Conservation (phyloP, 1,140 invertebrate genomes). For the Ceratina calcarata region DNA sequence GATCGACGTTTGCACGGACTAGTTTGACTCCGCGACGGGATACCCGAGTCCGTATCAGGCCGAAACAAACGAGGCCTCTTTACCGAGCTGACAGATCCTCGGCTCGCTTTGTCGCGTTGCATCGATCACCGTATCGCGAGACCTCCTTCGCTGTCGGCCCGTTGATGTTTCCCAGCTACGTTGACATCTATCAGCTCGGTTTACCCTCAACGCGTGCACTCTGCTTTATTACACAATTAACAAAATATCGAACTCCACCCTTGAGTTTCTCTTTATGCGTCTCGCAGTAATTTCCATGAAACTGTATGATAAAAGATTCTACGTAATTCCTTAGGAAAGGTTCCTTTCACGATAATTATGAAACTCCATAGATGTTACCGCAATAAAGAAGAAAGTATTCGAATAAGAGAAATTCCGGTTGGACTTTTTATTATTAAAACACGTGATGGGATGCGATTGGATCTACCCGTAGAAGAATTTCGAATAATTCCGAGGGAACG, state of each 20-base stretch:
- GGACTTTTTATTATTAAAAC: slow-evolving; percentile 17
- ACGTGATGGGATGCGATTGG: slow-evolving; percentile 14
- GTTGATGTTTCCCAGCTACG: neutral
- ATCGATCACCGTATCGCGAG: neutral
- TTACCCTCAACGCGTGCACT: too few species aligned
- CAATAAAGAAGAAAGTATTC: neutral
- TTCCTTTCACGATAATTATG: too few species aligned
- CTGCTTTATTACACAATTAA: too few species aligned
- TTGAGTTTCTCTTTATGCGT: too few species aligned
- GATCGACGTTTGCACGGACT: neutral
- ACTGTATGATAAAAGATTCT: too few species aligned
- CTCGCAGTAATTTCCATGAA: neutral
- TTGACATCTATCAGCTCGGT: neutral
- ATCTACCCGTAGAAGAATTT: slow-evolving; percentile 16
- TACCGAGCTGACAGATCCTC: neutral
- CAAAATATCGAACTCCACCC: too few species aligned
- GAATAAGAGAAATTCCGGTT: neutral
- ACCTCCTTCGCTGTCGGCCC: neutral
- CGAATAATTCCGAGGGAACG: slow-evolving; percentile 13
- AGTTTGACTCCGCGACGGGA: neutral
- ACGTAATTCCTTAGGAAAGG: too few species aligned
- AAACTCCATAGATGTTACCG: too few species aligned
- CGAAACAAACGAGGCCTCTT: neutral
- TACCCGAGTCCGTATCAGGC: neutral
- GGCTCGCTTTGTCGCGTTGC: neutral